Conservation (phyloP, 2,888 invertebrate species). For the Microchrysa polita region DNA sequence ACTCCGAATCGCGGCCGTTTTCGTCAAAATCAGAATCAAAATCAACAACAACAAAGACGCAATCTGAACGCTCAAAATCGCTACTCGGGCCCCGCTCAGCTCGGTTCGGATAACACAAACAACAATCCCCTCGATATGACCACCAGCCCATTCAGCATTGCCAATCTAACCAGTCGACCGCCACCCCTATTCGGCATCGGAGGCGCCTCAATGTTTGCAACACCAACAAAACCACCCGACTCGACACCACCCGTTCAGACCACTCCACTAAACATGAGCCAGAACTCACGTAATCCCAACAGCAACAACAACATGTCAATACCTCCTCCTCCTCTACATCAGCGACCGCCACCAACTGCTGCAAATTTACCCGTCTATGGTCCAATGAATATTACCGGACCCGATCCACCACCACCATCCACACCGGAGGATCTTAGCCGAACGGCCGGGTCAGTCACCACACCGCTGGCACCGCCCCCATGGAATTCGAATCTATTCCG, state of each 20-base stretch:
- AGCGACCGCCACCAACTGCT: conserved; percentile 50
- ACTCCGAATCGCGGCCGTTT: conserved; percentile 24
- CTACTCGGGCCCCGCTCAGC: conserved; percentile 9
- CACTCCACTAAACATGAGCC: conserved; percentile 46
- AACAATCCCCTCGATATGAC: conserved; percentile 22
- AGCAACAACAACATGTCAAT: conserved; percentile 48
- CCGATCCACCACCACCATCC: conserved; percentile 4
- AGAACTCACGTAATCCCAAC: conserved; percentile 51
- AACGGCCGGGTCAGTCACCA: background rate
- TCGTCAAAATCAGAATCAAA: conserved; percentile 40
- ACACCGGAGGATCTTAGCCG: background rate
- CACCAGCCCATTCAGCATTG: conserved; percentile 31
- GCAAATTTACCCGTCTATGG: conserved; percentile 22
- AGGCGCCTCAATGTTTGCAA: background rate
- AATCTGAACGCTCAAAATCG: conserved; percentile 36
- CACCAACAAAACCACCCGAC: conserved; percentile 10
- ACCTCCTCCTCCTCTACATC: conserved; percentile 49
- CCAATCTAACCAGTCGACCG: conserved; percentile 9
- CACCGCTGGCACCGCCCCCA: conserved; percentile 58
- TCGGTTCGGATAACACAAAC: background rate
- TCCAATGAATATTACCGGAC: conserved; percentile 18
- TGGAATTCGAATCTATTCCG: conserved; percentile 60
- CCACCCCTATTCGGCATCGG: conserved; percentile 16
- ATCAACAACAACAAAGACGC: conserved; percentile 31
- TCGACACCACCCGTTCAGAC: background rate